Base-by-base conservation (phyloP, 2,113 vertebrate genomes). In the Upupa epops region DNA sequence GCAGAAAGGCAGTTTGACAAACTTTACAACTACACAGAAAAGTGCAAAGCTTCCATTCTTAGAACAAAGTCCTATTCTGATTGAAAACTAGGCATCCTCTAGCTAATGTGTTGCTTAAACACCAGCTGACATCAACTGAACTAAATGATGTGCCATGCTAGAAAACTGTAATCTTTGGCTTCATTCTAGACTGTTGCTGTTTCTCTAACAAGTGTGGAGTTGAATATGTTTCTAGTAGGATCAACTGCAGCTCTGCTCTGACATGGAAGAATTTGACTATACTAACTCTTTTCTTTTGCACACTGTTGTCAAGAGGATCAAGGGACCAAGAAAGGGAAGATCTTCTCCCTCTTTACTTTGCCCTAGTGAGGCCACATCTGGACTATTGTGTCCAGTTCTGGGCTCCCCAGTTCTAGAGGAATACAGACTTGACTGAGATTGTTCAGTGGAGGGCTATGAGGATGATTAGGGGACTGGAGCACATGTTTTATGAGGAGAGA, bases 101-200 rank as follows among this genome's bases (percentile, higher is more conserved):
- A 29, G 25, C 6, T 56, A 45, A 26, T 4, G 2, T 1, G 2
- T 26, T 25, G 11, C 46, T 88, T 70, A 21, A 79, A 56, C 6
- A 59, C 17, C 34, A 72, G 31, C 13, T 89, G 54, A 26, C 6
- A 26, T 17, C 15, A 66, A 1, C 7, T 25, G 36, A 13, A 11
- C 49, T 40, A 54, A 34, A 61, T 56, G 24, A 49, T 0, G 0
- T 2, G 14, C 22, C 0, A 0, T 32, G 13, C 40, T 77, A 26
- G 10, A 42, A 74, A 86, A 25, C 7, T 32, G 5, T 88, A 59
- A 60, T 61, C 48, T 17, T 13, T 15, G 52, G 34, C 58, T 89
- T 89, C 61, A 32, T 76, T 76, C 29, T 73, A 59, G 5, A 10
- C 16, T n/a, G 24, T 13, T 8, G 42, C 65, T 85, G 6, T 66